phyloP scores from a whole-genome alignment of 2,888 invertebrate genomes.

The Cylloceria caligata region DNA sequence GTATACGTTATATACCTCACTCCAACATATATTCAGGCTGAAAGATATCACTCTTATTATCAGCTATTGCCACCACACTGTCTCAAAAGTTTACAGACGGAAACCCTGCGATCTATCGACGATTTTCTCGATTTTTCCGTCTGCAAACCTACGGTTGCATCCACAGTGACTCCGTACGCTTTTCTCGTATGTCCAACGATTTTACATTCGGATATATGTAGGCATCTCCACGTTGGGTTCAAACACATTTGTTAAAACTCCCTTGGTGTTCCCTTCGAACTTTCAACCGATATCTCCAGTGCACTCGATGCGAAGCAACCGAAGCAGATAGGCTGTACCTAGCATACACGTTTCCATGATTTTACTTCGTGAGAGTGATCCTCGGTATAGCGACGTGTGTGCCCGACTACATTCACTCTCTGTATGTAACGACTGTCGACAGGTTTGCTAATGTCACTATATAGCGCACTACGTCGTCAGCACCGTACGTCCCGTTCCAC shows the following conservation, averaged over 20 bases:
- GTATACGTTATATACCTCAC: conserved; percentile 21
- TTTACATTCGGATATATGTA: no score
- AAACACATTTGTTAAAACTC: conserved; percentile 28
- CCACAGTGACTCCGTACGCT: no score
- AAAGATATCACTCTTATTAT: conserved; percentile 35
- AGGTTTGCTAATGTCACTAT: neutral
- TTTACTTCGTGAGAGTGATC: conserved; percentile 46
- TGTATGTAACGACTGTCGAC: conserved; percentile 11
- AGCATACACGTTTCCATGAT: conserved; percentile 35
- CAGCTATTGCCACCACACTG: conserved; percentile 47
- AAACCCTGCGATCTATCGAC: conserved; percentile 7
- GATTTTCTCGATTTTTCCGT: neutral
- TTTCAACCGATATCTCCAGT: conserved; percentile 26
- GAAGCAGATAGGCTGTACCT: conserved; percentile 13
- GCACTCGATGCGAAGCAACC: conserved; percentile 21
- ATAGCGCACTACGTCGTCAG: conserved; percentile 29
- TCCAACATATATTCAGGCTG: neutral
- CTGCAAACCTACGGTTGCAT: no score
- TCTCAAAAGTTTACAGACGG: neutral
- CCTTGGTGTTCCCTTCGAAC: conserved; percentile 33
- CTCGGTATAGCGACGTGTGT: conserved; percentile 4
- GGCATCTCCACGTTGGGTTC: neutral
- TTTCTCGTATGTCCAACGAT: no score
- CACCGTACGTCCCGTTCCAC: neutral
- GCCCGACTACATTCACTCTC: conserved; percentile 22